Base-by-base conservation (phyloP, 2,888 invertebrate genomes). In the Diarsia dahlii region DNA sequence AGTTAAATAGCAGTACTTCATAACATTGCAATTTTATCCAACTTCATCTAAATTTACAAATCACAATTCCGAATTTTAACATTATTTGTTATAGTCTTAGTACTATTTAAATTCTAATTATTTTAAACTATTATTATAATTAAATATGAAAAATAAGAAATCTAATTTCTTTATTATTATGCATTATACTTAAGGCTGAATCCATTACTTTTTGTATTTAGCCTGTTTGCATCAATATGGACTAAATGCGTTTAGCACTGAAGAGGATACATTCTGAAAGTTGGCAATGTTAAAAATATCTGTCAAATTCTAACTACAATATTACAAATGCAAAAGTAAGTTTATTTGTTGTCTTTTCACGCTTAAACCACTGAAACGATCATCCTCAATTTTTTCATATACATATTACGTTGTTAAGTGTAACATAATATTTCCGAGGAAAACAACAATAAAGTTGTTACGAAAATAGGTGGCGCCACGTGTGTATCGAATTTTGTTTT, bases 121-220 rank as follows among this genome's bases (percentile, higher is more conserved):
- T 3, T 45, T 52, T 69, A 71, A 81, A 63, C 70, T 78, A 81
- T 63, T 63, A 60, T 60, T 60, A 60, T 18, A 52, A 63, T 73
- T 74, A 84, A 79, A 79, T 82, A 85, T 87, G 83, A 87, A 85
- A 85, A 85, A 85, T 87, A 85, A 79, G 69, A 85, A 73, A 87
- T 80, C 72, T 82, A 85, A 75, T 82, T 76, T 87, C 64, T 72
- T 72, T 74, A 83, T 72, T 74, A 83, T 87, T 85, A 85, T 86
- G 86, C 78, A 13, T 63, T 71, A 63, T 28, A 71, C 9, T 50
- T 84, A 74, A 77, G 71, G 63, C 71, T 76, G 52, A n/a, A 28
- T 63, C 67, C 62, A 81, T 66, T 56, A 78, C 71, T 71, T 74
- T 60, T 60, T 50, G 23, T 28, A 13, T 58, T 58, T 9, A 28